Conservation (phyloP, 2,888 invertebrate genomes). For the Tetragnatha montana region DNA sequence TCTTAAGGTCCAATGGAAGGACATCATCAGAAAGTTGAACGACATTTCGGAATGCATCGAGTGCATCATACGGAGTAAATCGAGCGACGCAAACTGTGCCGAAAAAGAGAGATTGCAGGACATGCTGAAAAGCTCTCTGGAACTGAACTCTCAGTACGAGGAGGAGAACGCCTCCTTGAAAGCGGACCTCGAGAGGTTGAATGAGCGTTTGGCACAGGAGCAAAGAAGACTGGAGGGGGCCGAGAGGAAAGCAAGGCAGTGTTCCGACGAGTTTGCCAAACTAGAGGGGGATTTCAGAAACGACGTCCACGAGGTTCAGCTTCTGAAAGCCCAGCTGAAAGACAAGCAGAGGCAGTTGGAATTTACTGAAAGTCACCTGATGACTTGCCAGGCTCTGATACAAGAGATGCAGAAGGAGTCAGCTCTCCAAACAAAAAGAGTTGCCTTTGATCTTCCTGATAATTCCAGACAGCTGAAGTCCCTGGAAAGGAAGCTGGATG, state of each 20-base stretch:
- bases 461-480: neutral
- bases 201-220: neutral
- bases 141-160: constrained; percentile 50
- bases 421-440: neutral
- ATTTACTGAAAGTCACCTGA: constrained; percentile 35
- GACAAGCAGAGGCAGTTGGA: constrained; percentile 46
- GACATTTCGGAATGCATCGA: constrained; percentile 49
- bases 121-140: constrained; percentile 34
- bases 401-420: constrained; percentile 31
- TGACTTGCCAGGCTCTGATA: constrained; percentile 42
- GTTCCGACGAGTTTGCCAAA: neutral
- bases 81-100: neutral
- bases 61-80: constrained; percentile 4
- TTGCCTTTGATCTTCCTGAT: neutral
- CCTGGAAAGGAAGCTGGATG: constrained; percentile 39
- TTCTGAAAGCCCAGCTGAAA: constrained; percentile 28
- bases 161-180: constrained; percentile 40
- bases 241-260: neutral
- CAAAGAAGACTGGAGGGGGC: constrained; percentile 12
- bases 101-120: constrained; percentile 44
- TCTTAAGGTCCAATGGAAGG: constrained; percentile 40
- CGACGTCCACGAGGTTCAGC: constrained; percentile 29
- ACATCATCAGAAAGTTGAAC: constrained; percentile 45
- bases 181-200: constrained; percentile 10
- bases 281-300: neutral